Percentiles rank a stretch among this genome's conserved stretches.
Evolutionary conservation across 1,140 invertebrate species (phyloP).

Genomic region (Telenomus remus): DNA sequence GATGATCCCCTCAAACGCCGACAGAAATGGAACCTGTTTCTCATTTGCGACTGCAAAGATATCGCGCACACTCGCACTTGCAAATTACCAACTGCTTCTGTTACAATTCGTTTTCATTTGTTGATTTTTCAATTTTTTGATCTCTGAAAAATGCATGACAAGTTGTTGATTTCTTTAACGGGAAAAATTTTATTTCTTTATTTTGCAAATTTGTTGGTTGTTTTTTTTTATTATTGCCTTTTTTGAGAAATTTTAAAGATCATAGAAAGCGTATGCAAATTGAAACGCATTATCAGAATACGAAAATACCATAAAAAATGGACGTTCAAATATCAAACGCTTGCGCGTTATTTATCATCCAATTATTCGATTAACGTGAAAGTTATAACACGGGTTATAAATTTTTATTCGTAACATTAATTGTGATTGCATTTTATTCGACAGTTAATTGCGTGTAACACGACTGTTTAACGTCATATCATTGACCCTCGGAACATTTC

Average conservation of each 20-base stretch:
- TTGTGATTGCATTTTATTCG: conserved; percentile 1
- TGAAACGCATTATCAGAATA: conserved; percentile 2
- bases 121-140: too few species aligned
- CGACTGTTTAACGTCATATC: not conserved
- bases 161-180: too few species aligned
- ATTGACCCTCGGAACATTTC: not conserved
- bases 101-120: conserved; percentile 4
- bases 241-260: conserved; percentile 20
- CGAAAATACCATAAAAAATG: conserved; percentile 36
- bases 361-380: conserved; percentile 15
- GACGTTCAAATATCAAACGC: conserved; percentile 35
- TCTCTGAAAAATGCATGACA: too few species aligned
- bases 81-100: conserved; percentile 13
- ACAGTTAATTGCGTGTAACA: not conserved
- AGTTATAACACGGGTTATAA: conserved; percentile 6
- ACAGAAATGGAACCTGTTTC: conserved; percentile 36
- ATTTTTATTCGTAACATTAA: conserved; percentile 13
- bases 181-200: too few species aligned
- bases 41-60: conserved; percentile 35
- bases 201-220: not conserved
- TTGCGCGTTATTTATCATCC: conserved; percentile 22
- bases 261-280: conserved; percentile 34
- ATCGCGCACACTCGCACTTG: conserved; percentile 16
- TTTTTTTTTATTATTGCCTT: too few species aligned
- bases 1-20: conserved; percentile 25